Conservation (phyloP, 2,888 invertebrate genomes). For the Caenorhabditis sp. region DNA sequence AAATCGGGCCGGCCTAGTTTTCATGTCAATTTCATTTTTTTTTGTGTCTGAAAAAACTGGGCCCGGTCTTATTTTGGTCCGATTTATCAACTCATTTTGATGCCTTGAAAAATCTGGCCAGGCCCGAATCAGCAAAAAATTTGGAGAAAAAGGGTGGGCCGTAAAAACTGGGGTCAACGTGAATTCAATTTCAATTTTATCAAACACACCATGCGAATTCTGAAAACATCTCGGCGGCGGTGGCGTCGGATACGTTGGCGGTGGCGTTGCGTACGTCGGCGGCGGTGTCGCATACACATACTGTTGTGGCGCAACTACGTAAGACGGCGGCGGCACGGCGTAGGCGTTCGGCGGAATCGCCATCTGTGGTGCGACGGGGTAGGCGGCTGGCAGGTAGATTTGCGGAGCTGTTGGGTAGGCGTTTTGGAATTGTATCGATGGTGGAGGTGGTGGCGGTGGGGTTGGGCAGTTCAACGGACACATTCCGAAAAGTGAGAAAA, state of each 20-base stretch:
- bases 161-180: too few relatives aligned
- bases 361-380: constrained; percentile 9
- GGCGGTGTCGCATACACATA: constrained; percentile 9
- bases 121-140: too few relatives aligned
- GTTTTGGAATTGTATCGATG: not conserved
- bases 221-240: constrained; percentile 37
- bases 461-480: not conserved
- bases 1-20: too few relatives aligned
- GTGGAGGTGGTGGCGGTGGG: not conserved
- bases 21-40: too few relatives aligned
- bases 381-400: constrained; percentile 1
- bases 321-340: constrained; percentile 11
- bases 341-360: constrained; percentile 7
- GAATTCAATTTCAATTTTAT: too few relatives aligned
- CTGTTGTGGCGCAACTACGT: constrained; percentile 14
- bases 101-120: too few relatives aligned
- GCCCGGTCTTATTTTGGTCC: too few relatives aligned
- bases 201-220: constrained; percentile 8
- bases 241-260: constrained; percentile 6
- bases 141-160: too few relatives aligned
- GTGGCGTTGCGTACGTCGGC: constrained; percentile 7
- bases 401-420: constrained; percentile 18
- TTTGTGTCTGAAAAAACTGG: too few relatives aligned
- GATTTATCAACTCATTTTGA: too few relatives aligned
- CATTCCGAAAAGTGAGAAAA: not conserved